These are phyloP conservation scores for Arge pagana DNA, from an alignment of 2,888 invertebrate genomes.

Conservation along the genomic window DNA sequence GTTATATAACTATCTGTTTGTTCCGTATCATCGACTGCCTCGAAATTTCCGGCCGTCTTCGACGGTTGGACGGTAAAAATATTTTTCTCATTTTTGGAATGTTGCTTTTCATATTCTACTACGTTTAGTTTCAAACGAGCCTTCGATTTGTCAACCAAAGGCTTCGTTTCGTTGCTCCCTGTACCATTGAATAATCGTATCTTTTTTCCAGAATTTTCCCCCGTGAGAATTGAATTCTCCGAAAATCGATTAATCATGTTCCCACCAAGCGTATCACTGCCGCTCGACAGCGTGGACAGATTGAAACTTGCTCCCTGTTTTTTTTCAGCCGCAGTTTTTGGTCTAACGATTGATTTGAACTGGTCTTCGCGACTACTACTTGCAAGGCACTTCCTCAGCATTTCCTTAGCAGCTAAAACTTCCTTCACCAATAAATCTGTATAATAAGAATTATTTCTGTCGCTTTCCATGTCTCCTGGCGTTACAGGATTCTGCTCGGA, in stretches of 20 bases:
- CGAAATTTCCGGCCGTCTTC: no score
- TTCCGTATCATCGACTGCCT: no score
- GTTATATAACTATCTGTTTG: constrained; percentile 5
- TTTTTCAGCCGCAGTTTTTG: constrained; percentile 44
- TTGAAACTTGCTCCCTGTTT: constrained; percentile 41
- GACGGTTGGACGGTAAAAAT: no score
- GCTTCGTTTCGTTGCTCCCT: constrained; percentile 1
- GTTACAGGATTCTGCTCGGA: not conserved
- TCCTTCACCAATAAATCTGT: constrained; percentile 50
- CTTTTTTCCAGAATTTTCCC: no score
- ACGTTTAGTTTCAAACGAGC: constrained; percentile 15
- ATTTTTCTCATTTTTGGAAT: constrained; percentile 27
- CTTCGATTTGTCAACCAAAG: no score
- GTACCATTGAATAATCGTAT: not conserved
- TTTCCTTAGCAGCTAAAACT: constrained; percentile 53
- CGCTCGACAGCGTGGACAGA: constrained; percentile 14
- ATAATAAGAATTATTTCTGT: constrained; percentile 29
- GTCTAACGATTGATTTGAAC: constrained; percentile 30
- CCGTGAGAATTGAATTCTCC: no score
- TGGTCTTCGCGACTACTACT: constrained; percentile 31
- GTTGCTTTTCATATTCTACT: constrained; percentile 22
- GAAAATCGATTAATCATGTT: no score
- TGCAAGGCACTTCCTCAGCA: constrained; percentile 46
- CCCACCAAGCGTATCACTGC: no score
- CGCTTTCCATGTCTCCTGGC: not conserved